Evolutionary conservation across 2,797 vertebrate genomes (phyloP).

Genomic region (Chiropotes sagulatus): DNA sequence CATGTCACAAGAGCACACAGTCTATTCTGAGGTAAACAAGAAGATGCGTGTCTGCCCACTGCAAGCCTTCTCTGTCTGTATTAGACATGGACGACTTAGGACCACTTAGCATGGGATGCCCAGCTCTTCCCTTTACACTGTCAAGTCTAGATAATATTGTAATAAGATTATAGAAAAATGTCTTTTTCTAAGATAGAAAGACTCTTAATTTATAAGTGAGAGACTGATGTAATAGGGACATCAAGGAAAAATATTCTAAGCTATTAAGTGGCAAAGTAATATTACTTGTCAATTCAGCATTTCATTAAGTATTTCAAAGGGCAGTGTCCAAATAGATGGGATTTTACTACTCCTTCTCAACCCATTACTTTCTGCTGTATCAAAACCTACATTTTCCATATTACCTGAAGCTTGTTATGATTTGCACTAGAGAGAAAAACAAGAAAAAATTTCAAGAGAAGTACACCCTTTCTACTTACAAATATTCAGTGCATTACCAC

Average conservation of each 20-base stretch:
- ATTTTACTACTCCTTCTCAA: fast-evolving
- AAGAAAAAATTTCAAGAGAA: background rate
- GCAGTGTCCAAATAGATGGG: fast-evolving
- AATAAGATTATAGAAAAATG: background rate
- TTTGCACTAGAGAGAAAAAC: background rate
- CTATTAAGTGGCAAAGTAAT: background rate
- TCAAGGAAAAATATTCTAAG: background rate
- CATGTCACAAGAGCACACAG: fast-evolving
- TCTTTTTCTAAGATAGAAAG: background rate
- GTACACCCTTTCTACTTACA: background rate
- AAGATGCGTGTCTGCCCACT: fast-evolving
- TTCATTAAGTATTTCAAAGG: background rate
- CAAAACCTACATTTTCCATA: fast-evolving
- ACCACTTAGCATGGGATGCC: fast-evolving
- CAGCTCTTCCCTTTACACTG: background rate
- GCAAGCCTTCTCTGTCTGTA: fast-evolving
- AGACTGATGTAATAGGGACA: background rate
- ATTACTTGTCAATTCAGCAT: background rate
- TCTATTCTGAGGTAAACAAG: fast-evolving
- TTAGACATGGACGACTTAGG: fast-evolving
- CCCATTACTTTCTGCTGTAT: background rate
- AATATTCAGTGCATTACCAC: background rate
- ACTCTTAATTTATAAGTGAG: background rate
- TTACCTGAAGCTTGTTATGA: background rate
- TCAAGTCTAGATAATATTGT: background rate